Conservation (phyloP, 2,888 invertebrate genomes). For the Chymomyza fuscimana region DNA sequence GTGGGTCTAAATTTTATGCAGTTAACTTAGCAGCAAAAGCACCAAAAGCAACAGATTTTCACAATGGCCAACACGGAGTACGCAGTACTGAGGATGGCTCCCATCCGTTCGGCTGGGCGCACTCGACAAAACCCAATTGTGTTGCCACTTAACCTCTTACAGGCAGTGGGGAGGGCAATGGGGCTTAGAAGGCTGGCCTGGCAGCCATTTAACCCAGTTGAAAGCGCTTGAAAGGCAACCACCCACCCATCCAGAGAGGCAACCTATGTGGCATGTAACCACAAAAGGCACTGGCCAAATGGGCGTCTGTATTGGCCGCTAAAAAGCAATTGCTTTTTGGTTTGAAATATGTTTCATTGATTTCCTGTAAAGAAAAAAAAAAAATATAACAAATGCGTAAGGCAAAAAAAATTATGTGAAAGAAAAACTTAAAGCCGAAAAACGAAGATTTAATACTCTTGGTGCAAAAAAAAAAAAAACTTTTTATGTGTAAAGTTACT, state of each 20-base stretch:
- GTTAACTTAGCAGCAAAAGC: conserved; percentile 14
- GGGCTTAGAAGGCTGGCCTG: conserved; percentile 7
- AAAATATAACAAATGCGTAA: conserved; percentile 40
- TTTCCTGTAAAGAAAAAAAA: conserved; percentile 55
- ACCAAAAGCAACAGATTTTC: conserved; percentile 11
- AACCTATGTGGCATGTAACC: conserved; percentile 13
- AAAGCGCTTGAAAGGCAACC: conserved; percentile 27
- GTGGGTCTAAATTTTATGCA: conserved; percentile 34
- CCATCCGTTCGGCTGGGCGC: conserved; percentile 1
- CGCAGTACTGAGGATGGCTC: not conserved
- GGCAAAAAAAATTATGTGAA: conserved; percentile 38
- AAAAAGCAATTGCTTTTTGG: conserved; percentile 60
- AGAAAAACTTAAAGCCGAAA: not conserved
- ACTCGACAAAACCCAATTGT: conserved; percentile 34
- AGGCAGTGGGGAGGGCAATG: not conserved
- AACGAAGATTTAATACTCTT: not conserved
- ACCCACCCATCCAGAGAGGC: not conserved
- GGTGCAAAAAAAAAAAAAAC: not conserved
- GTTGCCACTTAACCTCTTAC: conserved; percentile 38
- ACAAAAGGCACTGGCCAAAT: conserved; percentile 16
- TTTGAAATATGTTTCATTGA: conserved; percentile 69
- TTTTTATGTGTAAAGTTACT: too few relatives aligned
- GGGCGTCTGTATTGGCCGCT: conserved; percentile 35
- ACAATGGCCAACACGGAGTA: conserved; percentile 9
- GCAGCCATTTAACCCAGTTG: conserved; percentile 39